phyloP scores from a whole-genome alignment of 1,140 invertebrate genomes.

The Diplogasteroides magnus region DNA sequence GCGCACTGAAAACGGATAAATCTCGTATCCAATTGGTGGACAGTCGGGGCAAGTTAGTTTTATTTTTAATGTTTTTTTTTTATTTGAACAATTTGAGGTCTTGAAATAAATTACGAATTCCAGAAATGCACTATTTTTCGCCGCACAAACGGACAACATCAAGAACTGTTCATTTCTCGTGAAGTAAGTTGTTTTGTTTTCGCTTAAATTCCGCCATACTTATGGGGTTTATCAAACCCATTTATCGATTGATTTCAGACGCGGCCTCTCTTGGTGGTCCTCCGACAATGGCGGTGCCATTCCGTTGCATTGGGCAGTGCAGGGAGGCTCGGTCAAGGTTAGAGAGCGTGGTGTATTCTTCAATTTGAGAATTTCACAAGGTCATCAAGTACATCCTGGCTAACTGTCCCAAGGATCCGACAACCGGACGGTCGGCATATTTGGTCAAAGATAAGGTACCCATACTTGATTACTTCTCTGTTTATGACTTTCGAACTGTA shows the following conservation, averaged over 20 bases:
- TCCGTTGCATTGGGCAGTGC: neutral
- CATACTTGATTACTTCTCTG: neutral
- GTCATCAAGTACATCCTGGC: neutral
- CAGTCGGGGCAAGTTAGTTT: too few relatives aligned
- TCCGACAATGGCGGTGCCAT: neutral
- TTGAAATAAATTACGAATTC: too few relatives aligned
- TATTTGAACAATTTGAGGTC: too few relatives aligned
- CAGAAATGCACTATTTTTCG: neutral
- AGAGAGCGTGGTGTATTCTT: neutral
- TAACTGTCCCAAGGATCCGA: neutral
- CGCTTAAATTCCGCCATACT: neutral
- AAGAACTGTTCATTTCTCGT: neutral
- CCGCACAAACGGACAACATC: neutral
- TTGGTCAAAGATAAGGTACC: too few relatives aligned
- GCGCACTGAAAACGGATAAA: too few relatives aligned
- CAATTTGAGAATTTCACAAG: neutral
- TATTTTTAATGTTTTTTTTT: too few relatives aligned
- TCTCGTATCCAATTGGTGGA: too few relatives aligned
- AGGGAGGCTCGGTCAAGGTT: neutral
- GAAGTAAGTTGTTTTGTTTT: neutral
- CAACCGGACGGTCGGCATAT: neutral
- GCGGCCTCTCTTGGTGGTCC: neutral
- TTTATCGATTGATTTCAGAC: neutral
- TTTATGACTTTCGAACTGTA: neutral
- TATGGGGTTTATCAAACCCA: neutral